A percentile compares a stretch with the other conserved stretches of the same genome.
Conservation (phyloP, 2,113 vertebrate genomes). For the Nycticryphes semicollaris region DNA sequence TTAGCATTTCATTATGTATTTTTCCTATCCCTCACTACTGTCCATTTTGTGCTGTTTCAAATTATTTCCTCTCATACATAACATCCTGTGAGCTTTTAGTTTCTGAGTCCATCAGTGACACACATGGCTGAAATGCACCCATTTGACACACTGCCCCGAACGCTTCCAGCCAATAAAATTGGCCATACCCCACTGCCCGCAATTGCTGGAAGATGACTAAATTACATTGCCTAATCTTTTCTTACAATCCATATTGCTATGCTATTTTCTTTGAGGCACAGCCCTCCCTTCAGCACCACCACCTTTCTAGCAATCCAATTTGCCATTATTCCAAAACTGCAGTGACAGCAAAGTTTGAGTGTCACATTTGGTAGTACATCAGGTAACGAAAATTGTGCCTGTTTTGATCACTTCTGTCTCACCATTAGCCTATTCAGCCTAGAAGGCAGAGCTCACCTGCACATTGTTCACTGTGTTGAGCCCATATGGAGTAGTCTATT, state of each 20-base stretch:
- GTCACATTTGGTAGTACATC: background rate
- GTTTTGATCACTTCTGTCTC: background rate
- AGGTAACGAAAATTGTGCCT: background rate
- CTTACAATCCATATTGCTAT: conserved; percentile 21
- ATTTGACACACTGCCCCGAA: background rate
- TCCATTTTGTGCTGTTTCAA: background rate
- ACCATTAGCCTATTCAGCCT: background rate
- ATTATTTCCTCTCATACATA: background rate
- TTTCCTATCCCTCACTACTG: background rate
- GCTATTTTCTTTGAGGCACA: background rate
- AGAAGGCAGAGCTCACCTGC: background rate
- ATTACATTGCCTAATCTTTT: conserved; percentile 47
- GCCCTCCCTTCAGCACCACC: background rate
- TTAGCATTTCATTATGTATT: background rate
- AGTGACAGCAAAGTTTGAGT: background rate
- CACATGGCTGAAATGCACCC: background rate
- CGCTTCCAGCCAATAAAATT: background rate
- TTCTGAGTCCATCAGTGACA: background rate
- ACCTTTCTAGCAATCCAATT: background rate
- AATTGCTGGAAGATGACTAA: conserved; percentile 50
- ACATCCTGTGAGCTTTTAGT: background rate
- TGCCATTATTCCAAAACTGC: background rate
- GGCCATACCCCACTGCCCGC: conserved; percentile 47
- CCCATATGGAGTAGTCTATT: background rate
- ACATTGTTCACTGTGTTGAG: background rate